Evolutionary conservation across 2,888 invertebrate species (phyloP).

Genomic region (Strigamia crassipes): DNA sequence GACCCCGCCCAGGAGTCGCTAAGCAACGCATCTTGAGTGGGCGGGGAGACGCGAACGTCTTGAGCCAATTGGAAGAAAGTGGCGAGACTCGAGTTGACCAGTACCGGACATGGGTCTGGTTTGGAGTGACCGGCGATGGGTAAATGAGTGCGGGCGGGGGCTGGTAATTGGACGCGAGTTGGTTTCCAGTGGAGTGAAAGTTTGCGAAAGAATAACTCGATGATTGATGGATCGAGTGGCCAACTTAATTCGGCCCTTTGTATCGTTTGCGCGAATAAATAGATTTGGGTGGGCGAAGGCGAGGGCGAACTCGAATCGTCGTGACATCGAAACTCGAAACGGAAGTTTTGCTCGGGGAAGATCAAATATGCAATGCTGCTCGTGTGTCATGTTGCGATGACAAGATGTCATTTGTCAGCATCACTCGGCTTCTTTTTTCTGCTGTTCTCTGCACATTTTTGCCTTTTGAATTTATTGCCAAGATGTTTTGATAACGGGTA

Average conservation of each 20-base stretch:
- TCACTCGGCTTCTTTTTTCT: background rate
- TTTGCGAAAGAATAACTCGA: conserved; percentile 3
- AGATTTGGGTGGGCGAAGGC: background rate
- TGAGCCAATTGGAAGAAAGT: conserved; percentile 42
- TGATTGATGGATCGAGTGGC: background rate
- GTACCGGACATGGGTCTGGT: background rate
- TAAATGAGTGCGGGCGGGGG: background rate
- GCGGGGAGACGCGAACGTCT: conserved; percentile 1
- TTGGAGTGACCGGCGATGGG: conserved; percentile 26
- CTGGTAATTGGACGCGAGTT: background rate
- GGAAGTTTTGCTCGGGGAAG: background rate
- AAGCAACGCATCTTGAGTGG: conserved; percentile 24
- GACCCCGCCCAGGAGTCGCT: background rate
- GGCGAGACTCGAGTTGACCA: conserved; percentile 31
- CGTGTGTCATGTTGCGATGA: conserved; percentile 40
- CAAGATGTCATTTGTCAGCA: conserved; percentile 33
- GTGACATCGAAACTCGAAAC: background rate
- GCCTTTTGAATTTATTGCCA: conserved; percentile 29
- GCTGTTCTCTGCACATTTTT: conserved; percentile 23
- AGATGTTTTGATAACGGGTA: conserved; percentile 36
- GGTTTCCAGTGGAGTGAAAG: conserved; percentile 17
- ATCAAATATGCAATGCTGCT: conserved; percentile 22
- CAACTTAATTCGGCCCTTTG: background rate
- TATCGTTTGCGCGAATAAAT: background rate
- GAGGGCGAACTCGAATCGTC: too few relatives aligned